These are phyloP conservation scores for Blastomussa wellsi DNA, from an alignment of 92 coral and sea anemone genomes.

Conservation along the genomic window DNA sequence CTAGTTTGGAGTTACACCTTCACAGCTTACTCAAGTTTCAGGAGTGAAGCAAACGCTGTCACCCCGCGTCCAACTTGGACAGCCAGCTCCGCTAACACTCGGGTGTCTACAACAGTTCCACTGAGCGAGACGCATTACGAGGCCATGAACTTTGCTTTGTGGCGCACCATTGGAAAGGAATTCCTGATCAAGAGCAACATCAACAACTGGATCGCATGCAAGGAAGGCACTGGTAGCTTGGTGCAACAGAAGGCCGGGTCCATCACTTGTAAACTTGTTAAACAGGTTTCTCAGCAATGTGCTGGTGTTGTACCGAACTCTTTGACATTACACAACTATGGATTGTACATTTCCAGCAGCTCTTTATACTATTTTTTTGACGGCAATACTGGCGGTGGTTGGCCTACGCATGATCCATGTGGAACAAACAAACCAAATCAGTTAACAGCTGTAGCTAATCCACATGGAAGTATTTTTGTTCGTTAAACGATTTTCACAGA, in stretches of 20 bases:
- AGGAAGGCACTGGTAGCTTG: constrained; percentile 35
- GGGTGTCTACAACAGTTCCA: constrained; percentile 39
- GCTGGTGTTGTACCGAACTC: neutral
- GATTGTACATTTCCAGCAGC: neutral
- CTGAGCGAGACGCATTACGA: constrained; percentile 39
- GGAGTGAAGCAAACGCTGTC: constrained; percentile 18
- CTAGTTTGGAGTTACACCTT: constrained; percentile 53
- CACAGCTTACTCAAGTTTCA: neutral
- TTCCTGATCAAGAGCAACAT: constrained; percentile 36
- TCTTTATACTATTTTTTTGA: neutral
- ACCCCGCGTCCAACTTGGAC: constrained; percentile 37
- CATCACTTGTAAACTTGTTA: constrained; percentile 11
- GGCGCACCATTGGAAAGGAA: constrained; percentile 21
- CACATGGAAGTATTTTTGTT: neutral
- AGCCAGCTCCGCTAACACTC: constrained; percentile 3
- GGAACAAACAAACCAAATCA: neutral
- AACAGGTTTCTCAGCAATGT: constrained; percentile 25
- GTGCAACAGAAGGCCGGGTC: constrained; percentile 17
- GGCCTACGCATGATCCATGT: neutral
- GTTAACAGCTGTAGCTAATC: neutral
- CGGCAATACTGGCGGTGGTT: neutral
- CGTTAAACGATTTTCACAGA: neutral
- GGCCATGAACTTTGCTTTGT: constrained; percentile 35
- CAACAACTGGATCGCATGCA: constrained; percentile 50
- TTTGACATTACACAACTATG: fast-evolving